Percentiles rank a stretch among this genome's conserved stretches.
phyloP scores from a whole-genome alignment of 2,888 invertebrate genomes.

The Polyommatus iphigenia region DNA sequence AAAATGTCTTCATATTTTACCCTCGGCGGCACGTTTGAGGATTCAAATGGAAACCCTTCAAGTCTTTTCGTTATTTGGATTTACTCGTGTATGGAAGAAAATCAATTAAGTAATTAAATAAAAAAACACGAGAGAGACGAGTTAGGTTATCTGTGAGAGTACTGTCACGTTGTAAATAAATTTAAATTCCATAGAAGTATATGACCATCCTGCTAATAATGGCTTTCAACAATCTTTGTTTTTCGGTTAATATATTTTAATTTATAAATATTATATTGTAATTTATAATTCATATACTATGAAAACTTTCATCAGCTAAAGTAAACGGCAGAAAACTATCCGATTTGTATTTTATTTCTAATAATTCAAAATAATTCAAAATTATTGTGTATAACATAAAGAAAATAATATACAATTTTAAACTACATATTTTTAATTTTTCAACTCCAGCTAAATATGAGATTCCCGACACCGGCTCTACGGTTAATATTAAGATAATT shows the following conservation, averaged over 20 bases:
- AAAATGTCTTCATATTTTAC: background rate
- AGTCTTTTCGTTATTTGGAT: conserved; percentile 41
- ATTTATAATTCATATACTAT: background rate
- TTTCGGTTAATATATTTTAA: no score
- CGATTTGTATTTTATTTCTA: no score
- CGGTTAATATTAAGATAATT: conserved; percentile 19
- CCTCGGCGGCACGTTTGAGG: background rate
- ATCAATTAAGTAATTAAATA: background rate
- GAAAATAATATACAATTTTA: background rate
- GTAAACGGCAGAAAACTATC: background rate
- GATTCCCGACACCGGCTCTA: background rate
- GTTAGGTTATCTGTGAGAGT: no score
- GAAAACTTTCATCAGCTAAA: background rate
- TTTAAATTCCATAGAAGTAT: no score
- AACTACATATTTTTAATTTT: background rate
- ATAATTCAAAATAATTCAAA: no score
- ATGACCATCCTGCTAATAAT: no score
- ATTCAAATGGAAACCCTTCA: conserved; percentile 31
- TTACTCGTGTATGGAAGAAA: conserved; percentile 41
- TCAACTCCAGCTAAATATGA: background rate
- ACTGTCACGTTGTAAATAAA: no score
- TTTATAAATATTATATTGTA: no score
- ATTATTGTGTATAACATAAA: no score
- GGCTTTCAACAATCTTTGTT: no score
- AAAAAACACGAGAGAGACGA: no score